These are phyloP conservation scores for Spodoptera frugiperda DNA, from an alignment of 1,140 invertebrate genomes.

Conservation along the genomic window DNA sequence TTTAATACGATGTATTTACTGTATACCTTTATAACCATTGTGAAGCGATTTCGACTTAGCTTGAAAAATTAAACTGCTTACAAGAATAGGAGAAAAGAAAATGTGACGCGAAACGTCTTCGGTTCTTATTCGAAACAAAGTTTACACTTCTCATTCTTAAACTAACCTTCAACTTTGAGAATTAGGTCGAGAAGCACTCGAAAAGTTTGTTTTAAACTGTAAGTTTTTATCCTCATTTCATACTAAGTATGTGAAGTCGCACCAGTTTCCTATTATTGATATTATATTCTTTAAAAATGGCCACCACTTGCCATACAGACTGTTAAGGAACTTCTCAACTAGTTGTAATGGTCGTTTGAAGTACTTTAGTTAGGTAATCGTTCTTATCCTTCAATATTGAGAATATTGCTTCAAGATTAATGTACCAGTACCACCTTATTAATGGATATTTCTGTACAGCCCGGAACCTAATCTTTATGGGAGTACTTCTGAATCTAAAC, in stretches of 20 bases:
- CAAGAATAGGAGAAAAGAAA: too few species aligned
- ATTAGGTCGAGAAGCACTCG: slow-evolving; percentile 18
- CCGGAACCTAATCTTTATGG: slow-evolving; percentile 10
- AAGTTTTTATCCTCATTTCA: too few species aligned
- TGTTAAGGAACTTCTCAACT: too few species aligned
- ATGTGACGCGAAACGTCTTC: too few species aligned
- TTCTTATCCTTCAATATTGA: slow-evolving; percentile 23
- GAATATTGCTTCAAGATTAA: slow-evolving; percentile 9
- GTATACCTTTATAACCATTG: too few species aligned
- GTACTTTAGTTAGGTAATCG: background rate
- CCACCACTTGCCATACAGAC: too few species aligned
- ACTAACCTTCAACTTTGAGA: slow-evolving; percentile 6
- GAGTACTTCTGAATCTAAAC: slow-evolving; percentile 5
- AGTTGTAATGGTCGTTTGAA: background rate
- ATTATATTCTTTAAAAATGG: too few species aligned
- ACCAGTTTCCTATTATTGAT: too few species aligned
- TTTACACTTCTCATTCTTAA: background rate
- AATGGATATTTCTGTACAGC: background rate
- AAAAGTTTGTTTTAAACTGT: background rate
- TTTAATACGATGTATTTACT: too few species aligned
- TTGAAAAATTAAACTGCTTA: too few species aligned
- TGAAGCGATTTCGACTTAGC: too few species aligned
- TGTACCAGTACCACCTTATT: slow-evolving; percentile 4
- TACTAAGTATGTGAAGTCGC: too few species aligned
- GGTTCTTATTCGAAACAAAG: slow-evolving; percentile 1